A percentile compares a stretch with the other conserved stretches of the same genome.
These are phyloP conservation scores for Rhagium mordax DNA, from an alignment of 2,888 invertebrate species.

Conservation along the genomic window DNA sequence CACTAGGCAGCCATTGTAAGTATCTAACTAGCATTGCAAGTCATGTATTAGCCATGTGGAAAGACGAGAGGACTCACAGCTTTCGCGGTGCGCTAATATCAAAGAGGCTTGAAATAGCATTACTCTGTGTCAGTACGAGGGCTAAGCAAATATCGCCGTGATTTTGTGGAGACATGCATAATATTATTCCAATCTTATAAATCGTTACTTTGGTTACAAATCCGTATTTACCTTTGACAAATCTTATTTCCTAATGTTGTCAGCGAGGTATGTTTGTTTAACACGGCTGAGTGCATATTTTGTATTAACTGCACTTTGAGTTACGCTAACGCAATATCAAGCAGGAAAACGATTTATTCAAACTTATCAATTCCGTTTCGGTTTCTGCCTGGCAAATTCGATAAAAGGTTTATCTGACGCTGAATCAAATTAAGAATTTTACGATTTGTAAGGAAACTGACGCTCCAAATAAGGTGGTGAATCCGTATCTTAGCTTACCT, in stretches of 20 bases:
- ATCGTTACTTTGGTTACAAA: not conserved
- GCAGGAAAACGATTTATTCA: not conserved
- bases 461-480: no score
- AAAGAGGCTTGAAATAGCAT: constrained; percentile 15
- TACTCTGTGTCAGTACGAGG: not conserved
- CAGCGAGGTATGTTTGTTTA: not conserved
- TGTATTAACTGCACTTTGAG: not conserved
- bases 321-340: not conserved
- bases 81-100: not conserved
- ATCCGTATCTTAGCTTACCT: no score
- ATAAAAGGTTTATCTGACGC: no score
- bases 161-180: not conserved
- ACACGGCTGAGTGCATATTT: not conserved
- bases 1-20: constrained; percentile 3
- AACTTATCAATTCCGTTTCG: not conserved
- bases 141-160: constrained; percentile 2
- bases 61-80: not conserved
- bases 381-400: no score
- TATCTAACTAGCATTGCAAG: constrained; percentile 5
- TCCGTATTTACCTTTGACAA: not conserved
- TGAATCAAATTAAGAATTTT: no score
- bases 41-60: constrained; percentile 12
- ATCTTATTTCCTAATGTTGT: not conserved
- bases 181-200: not conserved
- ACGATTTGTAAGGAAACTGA: no score